Percentiles rank a stretch among this genome's conserved stretches.
These are phyloP conservation scores for Drosophila stalkeri DNA, from an alignment of 2,888 invertebrate species.

Conservation along the genomic window DNA sequence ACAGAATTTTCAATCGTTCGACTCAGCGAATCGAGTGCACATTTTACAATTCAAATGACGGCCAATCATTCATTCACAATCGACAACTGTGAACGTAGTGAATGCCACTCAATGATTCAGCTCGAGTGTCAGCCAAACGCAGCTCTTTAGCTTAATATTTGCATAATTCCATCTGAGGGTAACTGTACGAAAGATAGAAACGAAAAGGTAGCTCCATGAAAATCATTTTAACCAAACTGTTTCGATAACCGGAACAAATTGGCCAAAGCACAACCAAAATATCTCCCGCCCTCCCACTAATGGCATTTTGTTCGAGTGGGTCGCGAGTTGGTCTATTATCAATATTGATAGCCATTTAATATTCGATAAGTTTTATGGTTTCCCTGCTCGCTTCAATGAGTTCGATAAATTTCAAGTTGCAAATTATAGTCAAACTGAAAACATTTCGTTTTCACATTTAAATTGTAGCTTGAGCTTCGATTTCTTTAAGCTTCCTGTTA, in stretches of 20 bases:
- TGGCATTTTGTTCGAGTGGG: slow-evolving; percentile 8
- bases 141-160: slow-evolving; percentile 19
- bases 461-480: background rate
- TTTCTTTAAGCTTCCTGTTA: background rate
- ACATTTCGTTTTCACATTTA: background rate
- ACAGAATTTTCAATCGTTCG: slow-evolving; percentile 39
- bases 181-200: too few relatives aligned
- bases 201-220: slow-evolving; percentile 11
- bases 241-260: slow-evolving; percentile 33
- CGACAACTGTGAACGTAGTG: slow-evolving; percentile 25
- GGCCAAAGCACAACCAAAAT: too few relatives aligned
- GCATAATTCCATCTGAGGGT: slow-evolving; percentile 27
- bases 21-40: slow-evolving; percentile 57
- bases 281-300: slow-evolving; percentile 2
- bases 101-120: slow-evolving; percentile 50
- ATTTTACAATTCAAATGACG: slow-evolving; percentile 61
- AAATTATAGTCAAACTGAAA: background rate
- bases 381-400: background rate
- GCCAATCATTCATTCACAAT: slow-evolving; percentile 46
- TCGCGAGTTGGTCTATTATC: slow-evolving; percentile 31
- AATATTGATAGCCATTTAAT: slow-evolving; percentile 34
- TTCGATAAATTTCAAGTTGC: slow-evolving; percentile 2
- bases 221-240: slow-evolving; percentile 34
- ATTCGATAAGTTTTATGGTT: slow-evolving; percentile 30
- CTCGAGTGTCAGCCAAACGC: slow-evolving; percentile 16